Evolutionary conservation across 2,888 invertebrate genomes (phyloP), one percentile per base, ranked within the genome.

Genomic region (Aplocera efformata): DNA sequence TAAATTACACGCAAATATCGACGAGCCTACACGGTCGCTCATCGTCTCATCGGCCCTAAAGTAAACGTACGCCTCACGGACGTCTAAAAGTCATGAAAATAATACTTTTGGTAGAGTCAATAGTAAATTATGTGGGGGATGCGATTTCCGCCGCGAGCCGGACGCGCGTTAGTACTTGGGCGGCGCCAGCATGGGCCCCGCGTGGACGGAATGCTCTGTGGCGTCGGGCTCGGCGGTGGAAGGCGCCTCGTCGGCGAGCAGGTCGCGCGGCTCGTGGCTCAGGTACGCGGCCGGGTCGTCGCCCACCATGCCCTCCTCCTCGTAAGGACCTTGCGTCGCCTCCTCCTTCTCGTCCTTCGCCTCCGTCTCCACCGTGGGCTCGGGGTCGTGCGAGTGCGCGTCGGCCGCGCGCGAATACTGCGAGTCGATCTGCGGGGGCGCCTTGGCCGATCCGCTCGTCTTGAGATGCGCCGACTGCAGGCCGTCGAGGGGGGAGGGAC

Each of bases 301-400:
- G 38, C 90, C 90, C 48, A 77, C 82, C 88, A 90, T 88, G 50
- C 89, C 86, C 48, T 83, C 83, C 46, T 83, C 89, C 61, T 91
- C 91, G 63, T 92, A 92, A 1, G 92, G 92, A 7, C 92, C 92
- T 61, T 91, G 89, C 29, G 92, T 92, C 42, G 82, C 72, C 51
- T 80, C 78, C 61, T 88, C 89, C 50, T 81, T 82, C 45, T 77
- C 21, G 8, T 30, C 20, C 20, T 79, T 78, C 44, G 78, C 30
- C 2, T 79, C 30, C 3, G n/a, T 78, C 46, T 79, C 30, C 1
- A 7, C 78, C 46, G 79, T 48, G 27, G 20, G 74, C 50, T 80
- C 83, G 46, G 80, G 77, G 27, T 80, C 84, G 53, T 82, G 81
- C 32, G 79, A 62, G 37, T 88, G 88, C 13, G 86, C 82, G 48